Evolutionary conservation across 1,140 invertebrate genomes (phyloP).

Genomic region (Uloborus diversus): DNA sequence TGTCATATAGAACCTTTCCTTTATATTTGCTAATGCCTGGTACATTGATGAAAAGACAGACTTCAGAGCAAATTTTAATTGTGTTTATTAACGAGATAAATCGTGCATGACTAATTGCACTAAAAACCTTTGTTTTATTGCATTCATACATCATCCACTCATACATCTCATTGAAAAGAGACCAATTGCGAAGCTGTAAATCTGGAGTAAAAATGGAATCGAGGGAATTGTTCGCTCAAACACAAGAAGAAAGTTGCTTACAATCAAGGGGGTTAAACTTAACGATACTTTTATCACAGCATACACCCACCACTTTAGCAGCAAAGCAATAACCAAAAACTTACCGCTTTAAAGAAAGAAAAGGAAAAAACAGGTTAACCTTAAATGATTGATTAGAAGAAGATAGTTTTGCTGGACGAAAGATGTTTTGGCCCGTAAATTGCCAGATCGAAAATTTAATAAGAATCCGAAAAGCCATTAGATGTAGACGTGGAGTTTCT

Average conservation of each 20-base stretch:
- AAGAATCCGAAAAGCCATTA: constrained; percentile 49
- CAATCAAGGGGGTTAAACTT: constrained; percentile 19
- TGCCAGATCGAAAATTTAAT: constrained; percentile 54
- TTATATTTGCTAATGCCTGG: no score
- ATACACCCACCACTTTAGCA: neutral
- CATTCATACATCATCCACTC: no score
- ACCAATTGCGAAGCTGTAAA: no score
- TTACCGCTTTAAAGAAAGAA: constrained; percentile 20
- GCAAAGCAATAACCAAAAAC: constrained; percentile 38
- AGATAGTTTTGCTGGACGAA: constrained; percentile 31
- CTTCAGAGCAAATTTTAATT: no score
- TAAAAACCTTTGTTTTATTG: no score
- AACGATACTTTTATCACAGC: constrained; percentile 47
- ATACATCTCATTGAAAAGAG: no score
- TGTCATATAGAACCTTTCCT: no score
- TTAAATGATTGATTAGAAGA: constrained; percentile 55
- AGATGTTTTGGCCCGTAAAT: constrained; percentile 38
- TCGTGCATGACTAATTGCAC: no score
- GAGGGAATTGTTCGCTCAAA: no score
- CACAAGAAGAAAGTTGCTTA: neutral
- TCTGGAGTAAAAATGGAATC: no score
- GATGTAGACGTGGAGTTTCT: neutral
- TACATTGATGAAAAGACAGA: no score
- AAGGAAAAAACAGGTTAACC: constrained; percentile 48
- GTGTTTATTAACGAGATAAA: no score